Evolutionary conservation across 35 echinoderm and acorn worm species (phyloP).

Genomic region (Apostichopus parvimensis): DNA sequence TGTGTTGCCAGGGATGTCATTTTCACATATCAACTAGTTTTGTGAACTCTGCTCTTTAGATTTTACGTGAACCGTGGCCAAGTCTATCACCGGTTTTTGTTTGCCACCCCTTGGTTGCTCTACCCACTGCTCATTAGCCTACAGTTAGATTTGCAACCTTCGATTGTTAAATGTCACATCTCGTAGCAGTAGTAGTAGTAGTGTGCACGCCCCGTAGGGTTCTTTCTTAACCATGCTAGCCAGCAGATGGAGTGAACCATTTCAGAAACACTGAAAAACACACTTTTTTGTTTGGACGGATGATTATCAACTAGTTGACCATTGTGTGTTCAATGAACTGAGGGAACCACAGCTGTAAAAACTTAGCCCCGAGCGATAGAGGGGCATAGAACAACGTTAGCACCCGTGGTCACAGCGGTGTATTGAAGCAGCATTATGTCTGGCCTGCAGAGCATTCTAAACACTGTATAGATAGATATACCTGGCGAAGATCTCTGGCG

Average conservation of each 20-base stretch:
- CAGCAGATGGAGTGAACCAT: no score
- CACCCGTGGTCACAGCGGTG: neutral
- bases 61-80: neutral
- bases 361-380: constrained; percentile 4
- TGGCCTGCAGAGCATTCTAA: no score
- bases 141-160: neutral
- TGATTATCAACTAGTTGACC: constrained; percentile 28
- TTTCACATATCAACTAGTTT: no score
- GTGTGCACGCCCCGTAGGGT: no score
- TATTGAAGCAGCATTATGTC: no score
- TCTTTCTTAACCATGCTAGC: no score
- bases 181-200: neutral
- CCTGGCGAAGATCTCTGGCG: neutral
- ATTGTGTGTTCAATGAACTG: constrained; percentile 15
- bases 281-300: neutral
- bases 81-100: neutral
- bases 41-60: no score
- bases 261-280: no score
- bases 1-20: no score
- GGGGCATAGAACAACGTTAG: neutral
- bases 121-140: neutral
- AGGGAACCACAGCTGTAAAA: constrained; percentile 28
- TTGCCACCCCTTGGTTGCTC: neutral
- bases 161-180: neutral
- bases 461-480: neutral